Conservation (phyloP, 2,113 vertebrate species). For the Epinephelus fuscoguttatus region DNA sequence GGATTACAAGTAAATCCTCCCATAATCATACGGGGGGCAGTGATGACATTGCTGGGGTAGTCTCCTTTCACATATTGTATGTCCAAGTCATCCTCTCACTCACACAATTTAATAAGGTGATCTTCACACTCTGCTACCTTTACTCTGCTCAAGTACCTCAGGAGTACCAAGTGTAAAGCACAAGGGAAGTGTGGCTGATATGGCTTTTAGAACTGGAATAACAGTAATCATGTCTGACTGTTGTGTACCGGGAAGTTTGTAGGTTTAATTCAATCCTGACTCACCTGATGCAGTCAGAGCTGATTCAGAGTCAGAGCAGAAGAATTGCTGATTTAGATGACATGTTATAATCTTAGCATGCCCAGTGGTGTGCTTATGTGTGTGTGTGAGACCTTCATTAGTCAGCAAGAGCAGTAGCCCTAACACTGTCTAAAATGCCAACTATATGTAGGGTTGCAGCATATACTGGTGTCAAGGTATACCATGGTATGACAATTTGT, state of each 20-base stretch:
- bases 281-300: not conserved
- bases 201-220: not conserved
- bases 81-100: constrained; percentile 47
- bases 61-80: constrained; percentile 36
- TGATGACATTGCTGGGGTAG: constrained; percentile 33
- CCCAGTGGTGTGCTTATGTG: too few species aligned
- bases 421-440: not conserved
- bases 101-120: constrained; percentile 67
- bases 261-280: not conserved
- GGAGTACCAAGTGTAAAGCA: not conserved
- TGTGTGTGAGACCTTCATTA: not conserved
- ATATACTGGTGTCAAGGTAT: too few species aligned
- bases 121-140: constrained; percentile 24
- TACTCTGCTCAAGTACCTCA: not conserved
- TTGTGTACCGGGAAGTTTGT: not conserved
- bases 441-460: too few species aligned
- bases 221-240: not conserved
- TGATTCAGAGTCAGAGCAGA: not conserved
- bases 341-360: not conserved
- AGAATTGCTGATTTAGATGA: not conserved
- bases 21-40: constrained; percentile 50
- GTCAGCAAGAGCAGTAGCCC: not conserved
- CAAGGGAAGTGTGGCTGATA: not conserved
- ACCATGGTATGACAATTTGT: too few species aligned
- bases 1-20: constrained; percentile 76